Evolutionary conservation across 1,140 invertebrate genomes (phyloP).

Genomic region (Formica selysi): DNA sequence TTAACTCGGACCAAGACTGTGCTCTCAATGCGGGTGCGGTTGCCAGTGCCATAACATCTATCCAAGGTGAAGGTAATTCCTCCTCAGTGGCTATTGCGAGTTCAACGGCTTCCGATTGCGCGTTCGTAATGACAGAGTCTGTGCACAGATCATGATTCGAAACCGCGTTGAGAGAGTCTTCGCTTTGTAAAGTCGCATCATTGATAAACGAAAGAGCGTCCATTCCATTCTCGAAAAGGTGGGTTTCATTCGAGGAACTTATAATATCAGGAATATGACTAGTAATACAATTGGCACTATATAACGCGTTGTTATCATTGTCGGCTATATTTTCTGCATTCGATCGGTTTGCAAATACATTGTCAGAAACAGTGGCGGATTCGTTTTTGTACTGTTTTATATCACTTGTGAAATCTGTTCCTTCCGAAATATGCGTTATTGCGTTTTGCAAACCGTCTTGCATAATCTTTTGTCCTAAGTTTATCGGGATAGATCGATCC

Average conservation of each 20-base stretch:
- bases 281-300: conserved; percentile 70
- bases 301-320: conserved; percentile 62
- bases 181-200: conserved; percentile 64
- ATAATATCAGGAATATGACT: conserved; percentile 74
- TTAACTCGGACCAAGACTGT: conserved; percentile 86
- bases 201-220: conserved; percentile 70
- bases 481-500: conserved; percentile 66
- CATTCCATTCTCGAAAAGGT: conserved; percentile 73
- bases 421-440: conserved; percentile 79
- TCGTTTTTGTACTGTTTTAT: conserved; percentile 64
- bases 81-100: conserved; percentile 91
- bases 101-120: conserved; percentile 88
- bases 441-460: conserved; percentile 79
- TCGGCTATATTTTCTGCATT: conserved; percentile 30
- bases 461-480: conserved; percentile 83
- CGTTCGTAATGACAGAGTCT: conserved; percentile 50
- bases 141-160: conserved; percentile 54
- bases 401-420: conserved; percentile 59
- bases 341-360: conserved; percentile 38
- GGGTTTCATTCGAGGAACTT: conserved; percentile 67
- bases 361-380: background rate
- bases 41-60: conserved; percentile 89
- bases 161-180: conserved; percentile 47
- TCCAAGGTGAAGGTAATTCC: conserved; percentile 90
- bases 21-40: conserved; percentile 87